Percentiles rank a stretch among this genome's conserved stretches.
Evolutionary conservation across 1,140 invertebrate genomes (phyloP).

Genomic region (Eriocheir sinensis): DNA sequence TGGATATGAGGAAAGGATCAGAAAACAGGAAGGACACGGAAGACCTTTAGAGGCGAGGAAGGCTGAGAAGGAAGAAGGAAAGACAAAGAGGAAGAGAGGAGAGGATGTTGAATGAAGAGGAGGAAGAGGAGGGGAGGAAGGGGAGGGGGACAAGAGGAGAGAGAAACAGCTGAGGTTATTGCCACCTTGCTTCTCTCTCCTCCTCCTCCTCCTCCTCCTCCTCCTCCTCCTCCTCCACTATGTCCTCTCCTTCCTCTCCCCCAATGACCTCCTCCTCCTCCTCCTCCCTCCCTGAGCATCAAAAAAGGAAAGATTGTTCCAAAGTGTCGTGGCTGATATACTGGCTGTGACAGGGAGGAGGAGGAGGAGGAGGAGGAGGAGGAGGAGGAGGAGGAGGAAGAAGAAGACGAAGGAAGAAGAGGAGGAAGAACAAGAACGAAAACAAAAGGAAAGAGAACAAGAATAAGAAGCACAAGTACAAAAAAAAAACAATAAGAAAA

Average conservation of each 20-base stretch:
- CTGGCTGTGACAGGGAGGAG: background rate
- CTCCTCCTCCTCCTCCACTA: no score
- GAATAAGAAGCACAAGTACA: background rate
- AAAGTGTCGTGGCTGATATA: background rate
- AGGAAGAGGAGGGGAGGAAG: background rate
- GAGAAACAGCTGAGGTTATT: no score
- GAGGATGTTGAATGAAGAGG: no score
- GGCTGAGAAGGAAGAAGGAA: background rate
- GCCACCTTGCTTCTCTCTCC: background rate
- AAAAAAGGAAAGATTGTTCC: background rate
- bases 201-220: no score
- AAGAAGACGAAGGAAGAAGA: background rate
- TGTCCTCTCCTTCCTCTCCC: background rate
- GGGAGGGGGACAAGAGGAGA: background rate
- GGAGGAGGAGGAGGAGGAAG: background rate
- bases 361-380: background rate
- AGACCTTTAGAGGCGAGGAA: slow-evolving; percentile 27
- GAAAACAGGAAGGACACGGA: background rate
- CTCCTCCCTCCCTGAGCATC: background rate
- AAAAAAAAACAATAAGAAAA: background rate
- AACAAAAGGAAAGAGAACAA: background rate
- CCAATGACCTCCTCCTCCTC: background rate
- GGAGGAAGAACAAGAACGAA: background rate
- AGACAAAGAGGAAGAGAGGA: background rate
- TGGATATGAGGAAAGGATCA: no score